Evolutionary conservation across 2,113 vertebrate genomes (phyloP).

Genomic region (Chionodraco myersi): DNA sequence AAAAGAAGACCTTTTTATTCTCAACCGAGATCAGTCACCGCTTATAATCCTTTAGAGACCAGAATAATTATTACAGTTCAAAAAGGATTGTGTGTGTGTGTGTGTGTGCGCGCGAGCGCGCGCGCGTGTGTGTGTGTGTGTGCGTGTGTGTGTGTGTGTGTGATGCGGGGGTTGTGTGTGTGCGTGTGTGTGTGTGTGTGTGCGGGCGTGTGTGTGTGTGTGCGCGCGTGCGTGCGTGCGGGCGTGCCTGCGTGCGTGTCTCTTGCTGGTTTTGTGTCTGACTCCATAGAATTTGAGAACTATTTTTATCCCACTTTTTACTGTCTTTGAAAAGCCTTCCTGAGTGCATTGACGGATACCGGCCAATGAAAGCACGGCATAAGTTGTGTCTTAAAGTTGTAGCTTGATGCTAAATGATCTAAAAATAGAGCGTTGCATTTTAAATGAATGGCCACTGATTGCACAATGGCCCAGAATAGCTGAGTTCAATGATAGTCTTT

Average conservation of each 20-base stretch:
- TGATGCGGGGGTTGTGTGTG: too few species aligned
- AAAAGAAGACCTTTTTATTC: constrained; percentile 14
- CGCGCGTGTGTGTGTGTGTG: neutral
- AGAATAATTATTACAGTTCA: constrained; percentile 48
- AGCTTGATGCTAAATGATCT: constrained; percentile 29
- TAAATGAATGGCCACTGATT: constrained; percentile 60
- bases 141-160: neutral
- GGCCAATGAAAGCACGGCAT: neutral
- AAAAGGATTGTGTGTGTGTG: constrained; percentile 13
- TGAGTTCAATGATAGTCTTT: constrained; percentile 26
- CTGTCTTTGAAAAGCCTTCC: neutral
- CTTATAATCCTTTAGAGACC: constrained; percentile 35
- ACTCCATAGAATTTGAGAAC: neutral
- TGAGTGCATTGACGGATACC: too few species aligned
- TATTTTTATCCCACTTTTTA: neutral
- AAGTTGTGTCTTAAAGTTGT: neutral
- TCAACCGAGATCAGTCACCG: constrained; percentile 27
- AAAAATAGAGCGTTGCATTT: constrained; percentile 18
- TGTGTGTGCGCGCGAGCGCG: too few species aligned
- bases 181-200: too few species aligned
- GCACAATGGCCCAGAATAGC: constrained; percentile 24
- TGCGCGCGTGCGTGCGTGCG: too few species aligned
- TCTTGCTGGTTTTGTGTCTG: neutral
- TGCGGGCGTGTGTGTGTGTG: too few species aligned
- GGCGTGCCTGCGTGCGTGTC: too few species aligned